Percentiles rank a stretch among this genome's conserved stretches.
Conservation (phyloP, 2,797 vertebrate species). For the Euthynnus affinis region DNA sequence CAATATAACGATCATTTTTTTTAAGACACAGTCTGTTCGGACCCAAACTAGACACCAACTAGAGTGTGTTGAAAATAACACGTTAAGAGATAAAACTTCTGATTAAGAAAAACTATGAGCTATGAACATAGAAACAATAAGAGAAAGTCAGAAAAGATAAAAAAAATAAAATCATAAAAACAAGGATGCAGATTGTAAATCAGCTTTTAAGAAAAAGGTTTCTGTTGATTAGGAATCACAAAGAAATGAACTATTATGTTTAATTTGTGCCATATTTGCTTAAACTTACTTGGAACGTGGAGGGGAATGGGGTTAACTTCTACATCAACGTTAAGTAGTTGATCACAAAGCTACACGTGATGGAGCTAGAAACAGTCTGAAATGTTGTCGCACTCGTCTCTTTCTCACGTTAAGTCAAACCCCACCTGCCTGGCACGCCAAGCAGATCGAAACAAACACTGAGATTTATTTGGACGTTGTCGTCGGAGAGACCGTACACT, state of each 20-base stretch:
- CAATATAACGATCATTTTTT: too few relatives aligned
- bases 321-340: neutral
- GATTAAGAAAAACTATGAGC: too few relatives aligned
- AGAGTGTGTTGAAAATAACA: conserved; percentile 24
- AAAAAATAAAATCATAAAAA: neutral
- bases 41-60: conserved; percentile 3
- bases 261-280: conserved; percentile 2
- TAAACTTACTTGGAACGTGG: conserved; percentile 3
- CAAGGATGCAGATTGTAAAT: neutral
- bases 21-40: neutral
- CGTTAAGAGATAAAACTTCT: neutral
- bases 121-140: neutral
- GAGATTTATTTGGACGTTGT: neutral
- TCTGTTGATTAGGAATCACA: too few relatives aligned
- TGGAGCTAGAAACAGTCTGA: neutral
- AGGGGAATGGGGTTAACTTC: neutral
- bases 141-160: neutral
- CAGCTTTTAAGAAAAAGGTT: too few relatives aligned
- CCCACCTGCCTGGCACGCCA: neutral
- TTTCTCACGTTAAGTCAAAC: neutral
- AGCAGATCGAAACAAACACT: conserved; percentile 9
- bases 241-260: neutral
- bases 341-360: neutral
- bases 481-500: neutral
- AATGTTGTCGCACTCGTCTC: neutral